Evolutionary conservation across 1,140 invertebrate species (phyloP), one percentile per base, ranked within the genome.

Genomic region (Megalopta genalis): DNA sequence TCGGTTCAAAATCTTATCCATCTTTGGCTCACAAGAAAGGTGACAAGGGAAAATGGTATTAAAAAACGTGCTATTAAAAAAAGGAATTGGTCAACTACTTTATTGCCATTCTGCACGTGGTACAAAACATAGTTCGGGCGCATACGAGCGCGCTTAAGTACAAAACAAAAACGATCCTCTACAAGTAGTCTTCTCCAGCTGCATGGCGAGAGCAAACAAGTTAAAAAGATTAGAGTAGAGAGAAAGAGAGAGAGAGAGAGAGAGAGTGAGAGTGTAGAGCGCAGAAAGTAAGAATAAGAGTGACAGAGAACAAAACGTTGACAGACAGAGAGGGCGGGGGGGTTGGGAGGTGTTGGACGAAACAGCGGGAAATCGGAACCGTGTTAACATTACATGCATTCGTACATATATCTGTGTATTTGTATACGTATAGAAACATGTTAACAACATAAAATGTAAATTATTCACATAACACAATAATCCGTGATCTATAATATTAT

Each of bases 361-460:
- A 52, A 68, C 37, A 21, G 32, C 14, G 25, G 18, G 25, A 27
- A 69, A 37, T 63, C 70, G 75, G 78, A 77, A 73, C 79, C 77
- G 79, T 68, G 49, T 77, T 77, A 77, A 81, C 66, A 69, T 77
- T 80, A 77, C 62, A 76, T 80, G 46, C 66, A 69, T 60, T 66
- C 64, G 23, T 27, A 39, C 67, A 52, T 27, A 42, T 71, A 12
- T 46, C 54, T 23, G 52, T 70, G 37, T 77, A 71, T 71, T 39
- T 65, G 70, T 82, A 75, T 67, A 80, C 72, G 70, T 83, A 84
- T 83, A 80, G 68, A 82, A 74, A 52, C 72, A 73, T 83, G 73
- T 90, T 88, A 92, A 91, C 90, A 91, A 90, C 82, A 87, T 91
- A 91, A 90, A 92, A 90, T 90, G 87, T 90, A 90, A 57, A 88